These are phyloP conservation scores for Auanema freiburgensis DNA, from an alignment of 2,888 invertebrate genomes.

Conservation along the genomic window DNA sequence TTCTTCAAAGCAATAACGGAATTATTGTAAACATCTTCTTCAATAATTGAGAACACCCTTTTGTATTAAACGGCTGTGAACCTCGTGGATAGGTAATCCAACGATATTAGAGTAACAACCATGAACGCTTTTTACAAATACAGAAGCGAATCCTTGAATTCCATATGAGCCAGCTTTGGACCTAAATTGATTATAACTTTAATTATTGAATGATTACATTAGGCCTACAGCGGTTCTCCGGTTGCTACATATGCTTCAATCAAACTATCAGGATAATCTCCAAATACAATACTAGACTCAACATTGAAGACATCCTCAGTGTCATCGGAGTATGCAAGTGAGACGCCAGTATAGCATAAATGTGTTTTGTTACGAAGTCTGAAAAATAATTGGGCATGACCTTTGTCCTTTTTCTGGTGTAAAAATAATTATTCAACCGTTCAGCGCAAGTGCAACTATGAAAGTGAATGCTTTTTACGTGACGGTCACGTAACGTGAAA, in stretches of 20 bases:
- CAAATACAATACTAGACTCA: slow-evolving; percentile 81
- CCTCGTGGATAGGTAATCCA: slow-evolving; percentile 76
- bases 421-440: background rate
- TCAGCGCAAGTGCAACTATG: background rate
- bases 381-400: slow-evolving; percentile 2
- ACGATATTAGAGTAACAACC: slow-evolving; percentile 87
- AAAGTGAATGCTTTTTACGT: background rate
- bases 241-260: slow-evolving; percentile 83
- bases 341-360: slow-evolving; percentile 84
- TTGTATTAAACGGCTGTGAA: slow-evolving; percentile 18
- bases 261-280: slow-evolving; percentile 75
- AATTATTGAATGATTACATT: background rate
- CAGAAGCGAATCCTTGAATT: slow-evolving; percentile 81
- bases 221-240: slow-evolving; percentile 81
- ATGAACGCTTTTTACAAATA: slow-evolving; percentile 79
- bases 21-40: too few relatives aligned
- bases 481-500: background rate
- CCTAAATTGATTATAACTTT: slow-evolving; percentile 58
- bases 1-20: too few relatives aligned
- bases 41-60: background rate
- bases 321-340: slow-evolving; percentile 68
- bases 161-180: slow-evolving; percentile 85
- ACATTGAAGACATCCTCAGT: slow-evolving; percentile 69
- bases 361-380: slow-evolving; percentile 68
- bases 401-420: background rate